These are phyloP conservation scores for Muntiacus muntjak DNA, from an alignment of 2,113 vertebrate genomes.

Conservation along the genomic window DNA sequence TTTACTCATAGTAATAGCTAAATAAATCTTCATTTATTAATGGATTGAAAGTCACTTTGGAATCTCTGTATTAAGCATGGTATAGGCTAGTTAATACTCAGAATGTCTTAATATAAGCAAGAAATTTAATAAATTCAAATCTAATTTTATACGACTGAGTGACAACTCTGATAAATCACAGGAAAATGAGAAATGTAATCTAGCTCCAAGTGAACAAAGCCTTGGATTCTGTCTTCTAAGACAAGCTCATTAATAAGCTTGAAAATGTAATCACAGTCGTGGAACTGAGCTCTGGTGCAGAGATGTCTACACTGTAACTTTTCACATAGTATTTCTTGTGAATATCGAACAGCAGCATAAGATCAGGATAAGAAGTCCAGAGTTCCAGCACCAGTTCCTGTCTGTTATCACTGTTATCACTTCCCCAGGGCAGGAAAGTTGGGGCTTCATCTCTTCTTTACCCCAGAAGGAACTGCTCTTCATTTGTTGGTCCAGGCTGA, in stretches of 20 bases:
- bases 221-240: background rate
- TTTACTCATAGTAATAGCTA: background rate
- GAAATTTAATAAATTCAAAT: background rate
- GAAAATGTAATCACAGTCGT: rapidly evolving
- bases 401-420: background rate
- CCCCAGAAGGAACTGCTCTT: rapidly evolving
- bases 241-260: background rate
- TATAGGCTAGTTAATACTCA: background rate
- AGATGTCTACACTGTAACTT: background rate
- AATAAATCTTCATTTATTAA: background rate
- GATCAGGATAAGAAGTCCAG: background rate
- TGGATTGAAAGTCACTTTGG: background rate
- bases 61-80: background rate
- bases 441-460: rapidly evolving
- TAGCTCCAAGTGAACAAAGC: background rate
- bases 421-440: background rate
- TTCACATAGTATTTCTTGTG: background rate
- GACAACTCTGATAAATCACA: background rate
- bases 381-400: rapidly evolving
- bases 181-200: background rate
- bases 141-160: background rate
- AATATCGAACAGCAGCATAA: rapidly evolving
- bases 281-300: background rate
- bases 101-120: background rate
- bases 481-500: background rate